These are phyloP conservation scores for Microdon myrmicae DNA, from an alignment of 2,888 invertebrate species.

Conservation along the genomic window DNA sequence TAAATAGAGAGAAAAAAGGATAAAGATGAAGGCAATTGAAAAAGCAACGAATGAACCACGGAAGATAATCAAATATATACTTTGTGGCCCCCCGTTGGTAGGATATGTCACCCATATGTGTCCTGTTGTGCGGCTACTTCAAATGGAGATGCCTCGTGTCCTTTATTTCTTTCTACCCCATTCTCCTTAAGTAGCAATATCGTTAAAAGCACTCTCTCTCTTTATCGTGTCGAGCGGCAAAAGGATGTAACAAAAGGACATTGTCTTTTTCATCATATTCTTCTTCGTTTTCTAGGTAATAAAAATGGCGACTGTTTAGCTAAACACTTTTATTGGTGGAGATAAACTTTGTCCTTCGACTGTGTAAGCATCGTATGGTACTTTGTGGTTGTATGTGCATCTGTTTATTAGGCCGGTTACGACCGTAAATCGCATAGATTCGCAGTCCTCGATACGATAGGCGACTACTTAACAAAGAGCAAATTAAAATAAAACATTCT, in stretches of 20 bases:
- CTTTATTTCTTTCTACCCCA: constrained; percentile 23
- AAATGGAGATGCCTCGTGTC: constrained; percentile 10
- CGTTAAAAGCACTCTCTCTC: constrained; percentile 50
- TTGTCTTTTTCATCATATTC: constrained; percentile 16
- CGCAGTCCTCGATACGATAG: constrained; percentile 43
- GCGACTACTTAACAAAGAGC: constrained; percentile 38
- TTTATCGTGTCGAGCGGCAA: constrained; percentile 28
- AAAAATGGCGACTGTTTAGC: constrained; percentile 53
- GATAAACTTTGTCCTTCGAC: not conserved
- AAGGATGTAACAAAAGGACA: constrained; percentile 44
- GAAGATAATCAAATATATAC: constrained; percentile 50
- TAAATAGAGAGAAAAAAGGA: too few relatives aligned
- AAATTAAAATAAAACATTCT: constrained; percentile 43
- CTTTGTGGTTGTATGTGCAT: constrained; percentile 13
- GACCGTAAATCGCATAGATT: constrained; percentile 50
- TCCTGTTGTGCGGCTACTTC: constrained; percentile 30
- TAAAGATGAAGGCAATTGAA: constrained; percentile 2
- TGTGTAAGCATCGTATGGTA: too few relatives aligned
- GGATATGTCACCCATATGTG: constrained; percentile 48
- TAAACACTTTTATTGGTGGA: constrained; percentile 50
- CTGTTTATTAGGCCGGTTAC: constrained; percentile 45
- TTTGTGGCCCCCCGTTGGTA: constrained; percentile 36
- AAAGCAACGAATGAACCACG: constrained; percentile 7
- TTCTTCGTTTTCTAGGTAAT: constrained; percentile 30
- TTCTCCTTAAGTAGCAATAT: constrained; percentile 48